Base-by-base conservation (phyloP, 2,888 invertebrate genomes). In the Eupithecia centaureata region DNA sequence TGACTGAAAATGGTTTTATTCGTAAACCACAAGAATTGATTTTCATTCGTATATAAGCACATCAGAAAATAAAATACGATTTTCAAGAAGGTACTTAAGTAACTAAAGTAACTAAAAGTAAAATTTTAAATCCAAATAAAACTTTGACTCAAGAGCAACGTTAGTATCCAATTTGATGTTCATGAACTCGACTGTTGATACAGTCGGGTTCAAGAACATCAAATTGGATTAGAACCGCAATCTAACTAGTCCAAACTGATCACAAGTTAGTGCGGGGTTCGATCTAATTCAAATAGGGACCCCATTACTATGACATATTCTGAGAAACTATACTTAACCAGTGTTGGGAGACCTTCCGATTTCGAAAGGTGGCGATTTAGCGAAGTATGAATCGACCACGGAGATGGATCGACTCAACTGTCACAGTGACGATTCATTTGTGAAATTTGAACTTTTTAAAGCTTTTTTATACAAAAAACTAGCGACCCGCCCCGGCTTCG, bases 191-290 rank as follows among this genome's bases (percentile, higher is more conserved):
- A n/a, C n/a, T n/a, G n/a, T n/a, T n/a, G n/a, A n/a, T n/a, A 52
- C 80, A 80, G 76, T 73, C 18, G 70, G 81, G 82, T 82, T 80
- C 79, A 80, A 75, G 79, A 83, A 83, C 84, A 79, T 79, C 79
- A 79, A 82, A 84, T 83, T 81, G 80, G 81, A 84, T 85, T 83
- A 82, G 80, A 80, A 74, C 82, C 83, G 78, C 81, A 83, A 83
- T 81, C 80, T 81, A 83, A 84, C 82, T 81, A 82, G 79, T 77
- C 77, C 72, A 75, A 81, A 80, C 76, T 79, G 81, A 80, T 81
- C 80, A 76, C 81, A 80, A 84, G 84, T 83, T 83, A 77, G 73
- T 75, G 73, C 67, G 67, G 76, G 73, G 69, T 75, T 69, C 72
- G 71, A 74, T 72, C 72, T 62, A n/a, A 60, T 58, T 57, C 63